Conservation (phyloP, 2,113 vertebrate genomes). For the Gymnarchus niloticus region DNA sequence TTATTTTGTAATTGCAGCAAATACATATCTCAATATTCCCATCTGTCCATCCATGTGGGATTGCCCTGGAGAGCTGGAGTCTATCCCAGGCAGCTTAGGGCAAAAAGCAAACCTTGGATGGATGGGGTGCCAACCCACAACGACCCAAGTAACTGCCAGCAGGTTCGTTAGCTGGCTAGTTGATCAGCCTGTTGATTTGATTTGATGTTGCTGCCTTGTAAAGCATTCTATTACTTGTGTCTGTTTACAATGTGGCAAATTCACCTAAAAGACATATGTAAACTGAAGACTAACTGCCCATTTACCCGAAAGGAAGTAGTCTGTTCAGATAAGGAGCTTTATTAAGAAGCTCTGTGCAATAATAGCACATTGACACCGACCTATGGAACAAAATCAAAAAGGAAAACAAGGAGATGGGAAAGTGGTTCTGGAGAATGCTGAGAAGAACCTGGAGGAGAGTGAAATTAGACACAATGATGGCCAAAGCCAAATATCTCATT, state of each 20-base stretch:
- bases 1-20: not conserved
- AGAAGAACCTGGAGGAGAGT: conserved; percentile 91
- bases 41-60: too few relatives aligned
- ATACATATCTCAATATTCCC: not conserved
- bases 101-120: too few relatives aligned
- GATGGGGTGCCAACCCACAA: too few relatives aligned
- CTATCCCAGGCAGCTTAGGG: too few relatives aligned
- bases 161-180: not conserved
- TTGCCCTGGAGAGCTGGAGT: too few relatives aligned
- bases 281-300: not conserved
- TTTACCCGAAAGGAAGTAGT: not conserved
- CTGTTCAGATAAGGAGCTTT: conserved; percentile 85
- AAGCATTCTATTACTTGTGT: not conserved
- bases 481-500: conserved; percentile 93
- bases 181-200: not conserved
- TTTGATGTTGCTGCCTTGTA: not conserved
- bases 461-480: conserved; percentile 97
- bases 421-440: conserved; percentile 86
- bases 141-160: not conserved
- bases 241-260: not conserved
- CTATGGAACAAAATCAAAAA: conserved; percentile 90
- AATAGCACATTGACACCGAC: conserved; percentile 81
- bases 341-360: conserved; percentile 86
- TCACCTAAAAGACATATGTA: not conserved
- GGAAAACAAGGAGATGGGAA: conserved; percentile 86